Percentiles rank a stretch among this genome's conserved stretches.
Conservation (phyloP, 2,797 vertebrate species). For the Gorsachius magnificus region DNA sequence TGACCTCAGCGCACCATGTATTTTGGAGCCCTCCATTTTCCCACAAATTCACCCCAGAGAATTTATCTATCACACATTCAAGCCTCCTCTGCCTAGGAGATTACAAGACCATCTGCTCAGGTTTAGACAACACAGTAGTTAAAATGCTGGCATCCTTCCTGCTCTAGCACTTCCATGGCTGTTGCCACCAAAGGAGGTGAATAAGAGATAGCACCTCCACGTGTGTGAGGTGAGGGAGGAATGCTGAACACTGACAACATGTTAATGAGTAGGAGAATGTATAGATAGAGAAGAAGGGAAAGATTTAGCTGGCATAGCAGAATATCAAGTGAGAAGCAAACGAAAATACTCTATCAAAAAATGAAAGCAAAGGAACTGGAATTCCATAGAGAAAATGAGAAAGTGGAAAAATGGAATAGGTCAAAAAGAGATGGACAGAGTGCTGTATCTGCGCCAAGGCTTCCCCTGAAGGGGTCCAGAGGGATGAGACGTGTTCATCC, state of each 20-base stretch:
- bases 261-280: conserved; percentile 41
- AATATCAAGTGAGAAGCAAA: neutral
- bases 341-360: neutral
- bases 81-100: conserved; percentile 21
- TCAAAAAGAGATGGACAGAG: neutral
- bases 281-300: neutral
- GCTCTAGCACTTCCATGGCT: conserved; percentile 8
- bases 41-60: neutral
- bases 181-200: conserved; percentile 26
- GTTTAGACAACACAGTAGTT: conserved; percentile 58
- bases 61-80: neutral
- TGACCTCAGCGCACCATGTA: neutral
- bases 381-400: neutral
- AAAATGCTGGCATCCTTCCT: conserved; percentile 46
- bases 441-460: neutral
- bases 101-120: conserved; percentile 52
- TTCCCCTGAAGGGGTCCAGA: neutral
- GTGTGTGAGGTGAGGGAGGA: conserved; percentile 48
- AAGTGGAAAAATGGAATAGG: neutral
- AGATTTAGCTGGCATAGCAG: neutral
- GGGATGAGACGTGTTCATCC: neutral
- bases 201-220: conserved; percentile 35
- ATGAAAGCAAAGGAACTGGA: neutral
- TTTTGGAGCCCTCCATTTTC: neutral
- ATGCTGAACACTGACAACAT: conserved; percentile 1